Conservation (phyloP, 1,140 invertebrate genomes). For the Drosophila serrata region DNA sequence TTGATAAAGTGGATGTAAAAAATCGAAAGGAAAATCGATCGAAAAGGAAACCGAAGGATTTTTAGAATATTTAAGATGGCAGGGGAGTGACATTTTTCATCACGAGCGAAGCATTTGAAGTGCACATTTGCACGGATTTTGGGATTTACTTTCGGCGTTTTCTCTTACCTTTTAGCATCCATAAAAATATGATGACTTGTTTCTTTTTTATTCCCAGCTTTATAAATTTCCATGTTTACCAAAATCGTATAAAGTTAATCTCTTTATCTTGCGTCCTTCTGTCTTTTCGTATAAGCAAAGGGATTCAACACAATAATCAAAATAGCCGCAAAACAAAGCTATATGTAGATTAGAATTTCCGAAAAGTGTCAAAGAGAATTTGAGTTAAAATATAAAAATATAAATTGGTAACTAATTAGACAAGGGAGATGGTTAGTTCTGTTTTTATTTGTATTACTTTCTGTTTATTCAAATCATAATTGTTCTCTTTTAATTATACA, state of each 20-base stretch:
- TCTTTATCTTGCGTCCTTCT: neutral
- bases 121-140: conserved; percentile 40
- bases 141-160: conserved; percentile 37
- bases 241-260: neutral
- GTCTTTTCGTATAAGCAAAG: neutral
- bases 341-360: no score
- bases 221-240: neutral
- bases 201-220: neutral
- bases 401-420: no score
- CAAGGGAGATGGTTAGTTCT: no score
- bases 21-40: conserved; percentile 50
- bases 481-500: neutral
- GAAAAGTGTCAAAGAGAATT: no score
- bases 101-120: conserved; percentile 30
- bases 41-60: conserved; percentile 32
- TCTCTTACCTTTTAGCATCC: conserved; percentile 19
- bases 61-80: conserved; percentile 3
- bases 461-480: neutral
- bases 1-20: conserved; percentile 58
- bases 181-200: conserved; percentile 31
- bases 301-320: neutral
- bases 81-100: conserved; percentile 8
- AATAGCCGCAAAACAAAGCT: no score
- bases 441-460: neutral
- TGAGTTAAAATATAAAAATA: no score